A percentile compares a stretch with the other conserved stretches of the same genome.
These are phyloP conservation scores for Paradoxurus hermaphroditus DNA, from an alignment of 2,113 vertebrate genomes.

Conservation along the genomic window DNA sequence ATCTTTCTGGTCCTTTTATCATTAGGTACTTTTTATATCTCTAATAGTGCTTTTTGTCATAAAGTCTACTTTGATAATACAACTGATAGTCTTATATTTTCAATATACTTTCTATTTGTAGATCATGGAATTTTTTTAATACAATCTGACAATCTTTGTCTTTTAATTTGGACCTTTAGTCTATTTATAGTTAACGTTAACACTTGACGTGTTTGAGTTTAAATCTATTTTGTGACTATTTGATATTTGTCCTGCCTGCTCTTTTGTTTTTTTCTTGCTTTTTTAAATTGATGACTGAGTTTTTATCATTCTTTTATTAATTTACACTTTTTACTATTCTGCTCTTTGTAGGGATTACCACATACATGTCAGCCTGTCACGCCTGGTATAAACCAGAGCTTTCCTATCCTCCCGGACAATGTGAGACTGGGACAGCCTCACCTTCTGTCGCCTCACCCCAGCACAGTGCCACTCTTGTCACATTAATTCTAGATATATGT, in stretches of 20 bases:
- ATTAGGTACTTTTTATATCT: not conserved
- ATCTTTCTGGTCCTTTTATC: not conserved
- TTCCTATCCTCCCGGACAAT: not conserved
- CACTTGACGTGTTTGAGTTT: not conserved
- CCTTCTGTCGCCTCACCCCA: not conserved
- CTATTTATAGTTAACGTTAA: constrained; percentile 27
- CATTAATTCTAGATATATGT: not conserved
- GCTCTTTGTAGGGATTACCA: not conserved
- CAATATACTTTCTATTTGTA: not conserved
- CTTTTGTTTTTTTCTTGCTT: not conserved
- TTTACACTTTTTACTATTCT: not conserved
- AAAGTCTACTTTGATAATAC: not conserved
- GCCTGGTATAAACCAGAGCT: not conserved
- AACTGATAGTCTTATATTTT: not conserved
- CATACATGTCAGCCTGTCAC: not conserved
- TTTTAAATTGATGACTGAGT: not conserved
- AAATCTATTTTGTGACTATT: not conserved
- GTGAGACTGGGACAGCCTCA: not conserved
- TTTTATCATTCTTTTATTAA: not conserved
- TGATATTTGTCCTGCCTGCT: not conserved
- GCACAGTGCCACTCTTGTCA: not conserved
- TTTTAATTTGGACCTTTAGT: not conserved
- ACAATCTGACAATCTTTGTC: not conserved
- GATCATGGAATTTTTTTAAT: not conserved
- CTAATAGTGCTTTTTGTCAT: not conserved